phyloP scores from a whole-genome alignment of 2,113 vertebrate genomes.

The Rhinolophus ferrumequinum region DNA sequence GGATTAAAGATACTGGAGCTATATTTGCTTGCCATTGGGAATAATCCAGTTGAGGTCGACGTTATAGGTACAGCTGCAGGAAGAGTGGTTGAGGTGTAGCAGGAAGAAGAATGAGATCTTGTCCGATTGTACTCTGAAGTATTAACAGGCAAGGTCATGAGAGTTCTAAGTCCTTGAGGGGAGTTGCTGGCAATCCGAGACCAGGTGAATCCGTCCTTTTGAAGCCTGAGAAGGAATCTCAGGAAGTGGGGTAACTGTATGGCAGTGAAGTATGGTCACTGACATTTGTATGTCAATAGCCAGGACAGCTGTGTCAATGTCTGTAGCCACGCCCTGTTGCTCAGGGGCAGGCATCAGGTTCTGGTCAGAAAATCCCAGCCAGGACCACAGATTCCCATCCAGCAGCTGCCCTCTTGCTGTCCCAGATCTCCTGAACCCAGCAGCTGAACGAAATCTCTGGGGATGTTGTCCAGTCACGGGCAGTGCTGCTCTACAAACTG shows the following conservation, averaged over 20 bases:
- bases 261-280: background rate
- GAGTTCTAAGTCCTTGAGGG: background rate
- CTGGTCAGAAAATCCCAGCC: background rate
- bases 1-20: background rate
- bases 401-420: background rate
- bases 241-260: background rate
- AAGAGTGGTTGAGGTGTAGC: background rate
- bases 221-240: background rate
- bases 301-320: background rate
- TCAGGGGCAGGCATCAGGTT: background rate
- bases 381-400: background rate
- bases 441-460: background rate
- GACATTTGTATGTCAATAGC: background rate
- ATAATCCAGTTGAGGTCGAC: background rate
- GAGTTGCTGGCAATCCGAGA: background rate
- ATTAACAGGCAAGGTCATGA: background rate
- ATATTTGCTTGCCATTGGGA: background rate
- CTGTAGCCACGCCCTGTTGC: background rate
- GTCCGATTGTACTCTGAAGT: background rate
- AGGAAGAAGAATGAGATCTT: background rate
- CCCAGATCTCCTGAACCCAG: background rate
- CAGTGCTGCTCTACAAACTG: background rate
- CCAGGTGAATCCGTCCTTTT: background rate
- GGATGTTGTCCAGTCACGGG: background rate
- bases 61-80: background rate